A percentile compares a stretch with the other conserved stretches of the same genome.
phyloP scores from a whole-genome alignment of 1,140 invertebrate genomes.

The Caenorhabditis brenneri region DNA sequence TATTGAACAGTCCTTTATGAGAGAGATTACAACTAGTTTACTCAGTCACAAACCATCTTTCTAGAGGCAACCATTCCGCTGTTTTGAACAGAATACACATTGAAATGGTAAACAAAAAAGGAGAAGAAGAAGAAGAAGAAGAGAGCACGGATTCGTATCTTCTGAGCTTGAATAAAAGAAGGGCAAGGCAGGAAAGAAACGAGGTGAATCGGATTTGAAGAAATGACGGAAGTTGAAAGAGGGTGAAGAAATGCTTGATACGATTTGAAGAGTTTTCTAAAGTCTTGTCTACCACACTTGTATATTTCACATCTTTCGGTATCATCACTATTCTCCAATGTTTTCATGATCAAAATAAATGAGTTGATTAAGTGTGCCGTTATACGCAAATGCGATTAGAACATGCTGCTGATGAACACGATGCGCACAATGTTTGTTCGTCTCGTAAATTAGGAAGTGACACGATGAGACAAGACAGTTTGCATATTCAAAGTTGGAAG shows the following conservation, averaged over 20 bases:
- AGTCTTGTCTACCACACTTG: not conserved
- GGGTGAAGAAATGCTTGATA: constrained; percentile 34
- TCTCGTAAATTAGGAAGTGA: not conserved
- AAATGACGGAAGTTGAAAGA: constrained; percentile 7
- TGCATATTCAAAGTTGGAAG: not conserved
- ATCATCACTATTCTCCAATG: no score
- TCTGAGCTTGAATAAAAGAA: not conserved
- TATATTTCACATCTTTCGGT: no score
- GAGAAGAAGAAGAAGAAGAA: not conserved
- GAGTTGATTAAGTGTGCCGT: not conserved
- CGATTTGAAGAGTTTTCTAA: not conserved
- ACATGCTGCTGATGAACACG: not conserved
- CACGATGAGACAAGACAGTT: not conserved
- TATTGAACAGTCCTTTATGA: not conserved
- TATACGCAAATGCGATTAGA: not conserved
- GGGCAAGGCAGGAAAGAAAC: not conserved
- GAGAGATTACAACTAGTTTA: not conserved
- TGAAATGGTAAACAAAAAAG: not conserved
- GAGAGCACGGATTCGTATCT: constrained; percentile 36
- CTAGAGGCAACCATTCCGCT: not conserved
- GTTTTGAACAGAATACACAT: not conserved
- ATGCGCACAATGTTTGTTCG: not conserved
- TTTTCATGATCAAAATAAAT: not conserved
- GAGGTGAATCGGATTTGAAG: constrained; percentile 38
- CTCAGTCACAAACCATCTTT: not conserved